Base-by-base conservation (phyloP, 2,113 vertebrate species). In the Cyanistes caeruleus region DNA sequence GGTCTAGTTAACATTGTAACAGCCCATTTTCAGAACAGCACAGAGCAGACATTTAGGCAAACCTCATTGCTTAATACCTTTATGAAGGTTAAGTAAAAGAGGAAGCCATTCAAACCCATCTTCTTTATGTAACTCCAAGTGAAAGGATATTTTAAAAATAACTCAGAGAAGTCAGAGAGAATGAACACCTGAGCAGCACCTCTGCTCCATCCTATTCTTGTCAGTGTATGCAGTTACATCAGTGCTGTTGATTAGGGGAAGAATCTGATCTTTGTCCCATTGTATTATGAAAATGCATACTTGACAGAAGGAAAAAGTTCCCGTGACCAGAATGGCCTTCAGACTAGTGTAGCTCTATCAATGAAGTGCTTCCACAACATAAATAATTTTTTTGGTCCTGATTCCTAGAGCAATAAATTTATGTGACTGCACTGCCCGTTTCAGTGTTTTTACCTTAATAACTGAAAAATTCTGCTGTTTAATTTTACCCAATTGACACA, bases 1-100 rank as follows among this genome's bases (percentile, higher is more conserved):
- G 87, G 89, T 95, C 96, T 97, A 76, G 94, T 91, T 93, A 97
- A 91, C 86, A 41, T 25, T 65, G 80, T 15, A 85, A 52, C 19
- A 78, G 90, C 65, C 95, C 91, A 87, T 91, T 83, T 93, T 65
- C 86, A 80, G 84, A 93, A n/a, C 80, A 94, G 56, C 73, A 73
- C 79, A 59, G 70, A 94, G 60, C 25, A 69, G 85, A 49, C 27
- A 58, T 25, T 52, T 23, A 27, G 51, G 63, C 31, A 96, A 93
- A 64, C 37, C 27, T 13, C 55, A 39, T 10, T 70, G 48, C 39
- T 56, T 5, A 49, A 21, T 37, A 41, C 3, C 27, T 74, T 67
- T 18, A 11, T 35, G 27, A 90, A 90, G 16, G 58, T 64, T 76
- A 80, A 59, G 24, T 46, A 52, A 87, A 88, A 84, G 56, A 59